Conservation (phyloP, 2,797 vertebrate species). For the Otus scops region DNA sequence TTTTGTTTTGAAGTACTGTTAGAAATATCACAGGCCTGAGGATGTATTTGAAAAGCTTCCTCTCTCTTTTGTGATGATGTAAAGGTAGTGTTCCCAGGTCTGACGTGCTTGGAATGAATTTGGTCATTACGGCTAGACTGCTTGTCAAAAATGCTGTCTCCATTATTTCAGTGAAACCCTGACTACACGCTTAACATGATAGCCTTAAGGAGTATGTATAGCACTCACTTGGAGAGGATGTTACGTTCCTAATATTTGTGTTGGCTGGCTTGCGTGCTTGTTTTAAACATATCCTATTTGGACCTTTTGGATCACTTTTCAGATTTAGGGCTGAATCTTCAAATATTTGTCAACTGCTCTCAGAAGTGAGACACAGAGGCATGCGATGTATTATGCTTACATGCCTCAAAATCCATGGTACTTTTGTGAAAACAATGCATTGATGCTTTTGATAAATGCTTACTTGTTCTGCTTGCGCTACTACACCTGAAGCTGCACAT, state of each 20-base stretch:
- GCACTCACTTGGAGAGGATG: not conserved
- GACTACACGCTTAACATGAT: not conserved
- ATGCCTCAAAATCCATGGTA: not conserved
- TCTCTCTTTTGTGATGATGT: constrained; percentile 15
- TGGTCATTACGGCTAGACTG: not conserved
- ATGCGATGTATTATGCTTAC: not conserved
- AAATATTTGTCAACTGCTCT: not conserved
- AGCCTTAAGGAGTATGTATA: not conserved
- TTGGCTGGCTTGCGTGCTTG: not conserved
- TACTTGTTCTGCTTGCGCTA: not conserved
- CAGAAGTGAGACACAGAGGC: accelerated
- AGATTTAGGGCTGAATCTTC: not conserved
- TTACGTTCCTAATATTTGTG: constrained; percentile 24
- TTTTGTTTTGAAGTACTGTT: constrained; percentile 31
- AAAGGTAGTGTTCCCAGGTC: constrained; percentile 7
- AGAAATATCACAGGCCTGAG: constrained; percentile 25
- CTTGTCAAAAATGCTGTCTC: not conserved
- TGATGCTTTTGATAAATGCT: not conserved
- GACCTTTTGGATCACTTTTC: not conserved
- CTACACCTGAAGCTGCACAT: not conserved
- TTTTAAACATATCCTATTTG: not conserved
- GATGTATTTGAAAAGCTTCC: constrained; percentile 33
- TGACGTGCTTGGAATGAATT: not conserved
- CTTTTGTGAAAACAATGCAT: not conserved
- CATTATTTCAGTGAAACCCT: constrained; percentile 19